Conservation (phyloP, 2,113 vertebrate genomes). For the Pampusana beccarii region DNA sequence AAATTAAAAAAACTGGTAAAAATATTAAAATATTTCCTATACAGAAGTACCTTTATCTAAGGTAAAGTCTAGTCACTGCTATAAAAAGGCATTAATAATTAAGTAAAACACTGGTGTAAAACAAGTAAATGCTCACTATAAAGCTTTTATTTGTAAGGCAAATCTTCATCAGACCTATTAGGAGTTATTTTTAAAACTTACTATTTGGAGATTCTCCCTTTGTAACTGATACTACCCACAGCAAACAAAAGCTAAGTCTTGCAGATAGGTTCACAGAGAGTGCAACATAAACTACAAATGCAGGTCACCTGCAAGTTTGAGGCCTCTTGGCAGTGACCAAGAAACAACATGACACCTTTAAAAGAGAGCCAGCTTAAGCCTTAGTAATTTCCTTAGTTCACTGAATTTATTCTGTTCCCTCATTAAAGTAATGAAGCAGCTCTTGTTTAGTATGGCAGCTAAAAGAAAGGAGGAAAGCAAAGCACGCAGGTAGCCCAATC, state of each 20-base stretch:
- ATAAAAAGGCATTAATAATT: constrained; percentile 66
- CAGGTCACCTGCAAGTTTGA: neutral
- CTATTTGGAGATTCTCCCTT: neutral
- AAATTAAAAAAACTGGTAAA: constrained; percentile 64
- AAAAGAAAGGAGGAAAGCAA: neutral
- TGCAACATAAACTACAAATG: neutral
- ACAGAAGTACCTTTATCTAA: constrained; percentile 42
- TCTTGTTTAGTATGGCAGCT: neutral
- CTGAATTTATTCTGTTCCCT: neutral
- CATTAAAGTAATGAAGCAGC: neutral
- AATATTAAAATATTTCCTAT: constrained; percentile 68
- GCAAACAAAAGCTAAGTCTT: neutral
- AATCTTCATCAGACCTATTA: constrained; percentile 14
- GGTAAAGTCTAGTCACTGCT: constrained; percentile 43
- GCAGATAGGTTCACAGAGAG: neutral
- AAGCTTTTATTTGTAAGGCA: constrained; percentile 51
- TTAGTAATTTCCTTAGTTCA: neutral
- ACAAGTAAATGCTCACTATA: neutral
- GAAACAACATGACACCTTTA: neutral
- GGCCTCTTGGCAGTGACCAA: neutral
- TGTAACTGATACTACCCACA: neutral
- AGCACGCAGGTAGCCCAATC: neutral
- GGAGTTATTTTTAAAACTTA: constrained; percentile 3
- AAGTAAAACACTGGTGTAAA: constrained; percentile 54
- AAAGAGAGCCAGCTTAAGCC: constrained; percentile 24